Conservation (phyloP, 2,888 invertebrate species). For the Napeogenes inachia region DNA sequence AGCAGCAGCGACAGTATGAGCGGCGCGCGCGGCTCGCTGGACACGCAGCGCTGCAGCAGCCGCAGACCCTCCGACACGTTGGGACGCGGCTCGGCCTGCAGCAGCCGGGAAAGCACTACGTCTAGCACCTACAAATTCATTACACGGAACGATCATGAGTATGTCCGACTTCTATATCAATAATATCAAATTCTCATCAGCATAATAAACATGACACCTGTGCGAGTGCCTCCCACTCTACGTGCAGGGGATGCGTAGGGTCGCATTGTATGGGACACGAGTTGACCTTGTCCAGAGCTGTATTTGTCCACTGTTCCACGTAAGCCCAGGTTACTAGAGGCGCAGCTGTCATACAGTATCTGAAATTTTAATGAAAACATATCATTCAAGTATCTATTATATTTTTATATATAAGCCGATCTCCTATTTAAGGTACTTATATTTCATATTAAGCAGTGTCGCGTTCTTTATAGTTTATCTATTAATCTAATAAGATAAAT, state of each 20-base stretch:
- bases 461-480: too few relatives aligned
- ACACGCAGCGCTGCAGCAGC: conserved; percentile 87
- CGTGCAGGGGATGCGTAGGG: conserved; percentile 80
- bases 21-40: conserved; percentile 86
- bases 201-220: conserved; percentile 42
- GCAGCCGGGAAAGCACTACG: conserved; percentile 87
- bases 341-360: conserved; percentile 87
- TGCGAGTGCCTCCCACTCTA: conserved; percentile 91
- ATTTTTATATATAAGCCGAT: neutral
- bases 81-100: conserved; percentile 84
- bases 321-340: conserved; percentile 90
- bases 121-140: conserved; percentile 79
- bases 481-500: too few relatives aligned
- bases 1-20: conserved; percentile 88
- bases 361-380: conserved; percentile 35
- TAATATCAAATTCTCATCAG: too few relatives aligned
- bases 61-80: conserved; percentile 85
- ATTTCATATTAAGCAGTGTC: neutral
- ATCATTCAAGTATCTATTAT: too few relatives aligned
- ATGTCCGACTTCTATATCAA: too few relatives aligned
- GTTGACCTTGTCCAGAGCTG: conserved; percentile 82
- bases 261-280: conserved; percentile 59
- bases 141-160: neutral
- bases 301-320: conserved; percentile 88
- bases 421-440: neutral